phyloP scores from a whole-genome alignment of 2,113 vertebrate species.

The Perca flavescens region DNA sequence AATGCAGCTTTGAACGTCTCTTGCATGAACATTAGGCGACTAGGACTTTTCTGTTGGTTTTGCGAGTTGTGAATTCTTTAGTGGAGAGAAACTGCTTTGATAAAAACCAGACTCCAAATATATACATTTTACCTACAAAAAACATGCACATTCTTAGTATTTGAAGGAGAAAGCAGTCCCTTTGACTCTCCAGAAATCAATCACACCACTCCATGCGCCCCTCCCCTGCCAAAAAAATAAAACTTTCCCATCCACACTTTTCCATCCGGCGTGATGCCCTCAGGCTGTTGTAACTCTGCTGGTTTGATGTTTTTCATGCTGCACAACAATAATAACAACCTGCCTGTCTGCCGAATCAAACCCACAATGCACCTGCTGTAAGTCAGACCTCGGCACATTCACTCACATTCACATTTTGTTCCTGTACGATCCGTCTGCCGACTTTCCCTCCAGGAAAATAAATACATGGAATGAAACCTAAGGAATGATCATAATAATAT shows the following conservation, averaged over 20 bases:
- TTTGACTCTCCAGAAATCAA: constrained; percentile 48
- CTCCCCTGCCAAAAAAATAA: constrained; percentile 31
- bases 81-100: background rate
- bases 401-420: constrained; percentile 5
- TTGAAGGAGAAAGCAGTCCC: constrained; percentile 9
- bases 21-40: background rate
- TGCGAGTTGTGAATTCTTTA: background rate
- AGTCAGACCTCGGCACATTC: constrained; percentile 53
- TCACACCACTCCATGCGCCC: constrained; percentile 23
- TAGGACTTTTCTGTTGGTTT: background rate
- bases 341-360: constrained; percentile 51
- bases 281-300: constrained; percentile 62
- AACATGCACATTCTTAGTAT: constrained; percentile 9
- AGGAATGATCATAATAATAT: background rate
- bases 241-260: constrained; percentile 44
- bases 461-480: background rate
- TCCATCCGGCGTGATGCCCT: constrained; percentile 33
- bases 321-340: constrained; percentile 57
- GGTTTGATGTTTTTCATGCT: constrained; percentile 41
- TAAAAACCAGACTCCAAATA: constrained; percentile 4
- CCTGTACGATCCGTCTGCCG: background rate
- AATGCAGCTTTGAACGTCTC: no score
- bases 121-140: constrained; percentile 6
- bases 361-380: constrained; percentile 67
- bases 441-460: background rate